Evolutionary conservation across 1,140 invertebrate species (phyloP), one percentile per base, ranked within the genome.

Genomic region (Drosophila orosa): DNA sequence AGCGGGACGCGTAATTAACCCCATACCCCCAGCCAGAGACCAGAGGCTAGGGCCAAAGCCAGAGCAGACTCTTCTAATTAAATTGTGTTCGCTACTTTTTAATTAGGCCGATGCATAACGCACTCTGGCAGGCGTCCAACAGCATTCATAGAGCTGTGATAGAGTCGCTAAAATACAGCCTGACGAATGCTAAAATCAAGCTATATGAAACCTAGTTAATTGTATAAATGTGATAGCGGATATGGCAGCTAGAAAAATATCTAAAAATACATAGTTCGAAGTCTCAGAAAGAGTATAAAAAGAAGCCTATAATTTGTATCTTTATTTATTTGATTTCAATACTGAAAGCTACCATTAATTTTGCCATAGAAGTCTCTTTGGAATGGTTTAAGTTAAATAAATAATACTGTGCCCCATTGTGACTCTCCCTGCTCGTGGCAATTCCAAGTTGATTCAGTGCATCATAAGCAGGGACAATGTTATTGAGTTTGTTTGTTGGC

Each of bases 21-120:
- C 77, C 31, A 47, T 45, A 39, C 33, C 44, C 44, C 27, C 37
- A 25, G 10, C 17, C 57, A 39, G 40, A 47, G 62, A 6, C 39
- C 57, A 40, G 31, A 47, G 63, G 17, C 56, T 27, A 10, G 17
- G 27, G 48, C 61, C 72, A 50, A 37, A 63, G 58, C 61, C 60
- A 50, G 42, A 63, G 66, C 69, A 78, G 55, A 68, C 71, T 60
- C 73, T 83, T 82, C 47, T 63, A 66, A 68, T 77, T 82, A 78
- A 78, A 78, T 78, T 62, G 57, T 68, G 65, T 33, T 48, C 19
- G 74, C 50, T 13, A 77, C 74, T 60, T 76, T 76, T 75, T 76
- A 75, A 75, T 67, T 66, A 75, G 65, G 29, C 15, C 58, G 25
- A 56, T 48, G 69, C 57, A n/a, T 48, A 74, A 39, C 60, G 60